These are phyloP conservation scores for Mohoua ochrocephala DNA, from an alignment of 2,113 vertebrate species.

Conservation along the genomic window DNA sequence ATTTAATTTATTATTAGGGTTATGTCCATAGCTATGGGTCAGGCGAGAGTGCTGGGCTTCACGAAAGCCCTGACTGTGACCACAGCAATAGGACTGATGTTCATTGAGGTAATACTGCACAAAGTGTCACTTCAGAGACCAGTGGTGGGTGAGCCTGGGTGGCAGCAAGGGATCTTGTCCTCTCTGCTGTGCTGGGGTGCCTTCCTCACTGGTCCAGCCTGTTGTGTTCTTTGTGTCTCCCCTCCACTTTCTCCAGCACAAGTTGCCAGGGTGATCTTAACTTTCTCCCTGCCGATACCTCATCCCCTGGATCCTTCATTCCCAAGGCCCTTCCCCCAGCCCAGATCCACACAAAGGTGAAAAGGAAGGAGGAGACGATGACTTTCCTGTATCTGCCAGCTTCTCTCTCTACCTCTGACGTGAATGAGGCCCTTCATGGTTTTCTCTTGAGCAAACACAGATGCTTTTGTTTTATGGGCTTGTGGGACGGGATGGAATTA, in stretches of 20 bases:
- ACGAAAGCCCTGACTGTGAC: not conserved
- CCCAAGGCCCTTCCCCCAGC: not conserved
- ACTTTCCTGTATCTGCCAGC: conserved; percentile 56
- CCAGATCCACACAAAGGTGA: conserved; percentile 47
- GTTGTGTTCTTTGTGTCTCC: fast-evolving
- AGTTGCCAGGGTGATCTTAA: not conserved
- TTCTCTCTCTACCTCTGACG: conserved; percentile 53
- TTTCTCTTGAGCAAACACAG: conserved; percentile 66
- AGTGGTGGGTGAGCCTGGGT: not conserved
- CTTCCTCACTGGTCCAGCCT: not conserved
- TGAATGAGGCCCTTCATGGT: conserved; percentile 69
- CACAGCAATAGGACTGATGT: not conserved
- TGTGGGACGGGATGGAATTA: conserved; percentile 64
- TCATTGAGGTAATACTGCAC: not conserved
- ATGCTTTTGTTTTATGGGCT: conserved; percentile 68
- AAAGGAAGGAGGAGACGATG: conserved; percentile 42
- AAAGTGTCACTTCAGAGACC: not conserved
- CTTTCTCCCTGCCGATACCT: not conserved
- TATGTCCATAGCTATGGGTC: not conserved
- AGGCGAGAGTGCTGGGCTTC: not conserved
- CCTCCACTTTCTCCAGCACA: not conserved
- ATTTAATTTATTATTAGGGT: not conserved
- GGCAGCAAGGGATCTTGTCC: not conserved
- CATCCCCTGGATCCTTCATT: not conserved
- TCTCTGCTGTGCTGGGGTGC: not conserved